Evolutionary conservation across 2,113 vertebrate species (phyloP).

Genomic region (Corythornis vintsioides): DNA sequence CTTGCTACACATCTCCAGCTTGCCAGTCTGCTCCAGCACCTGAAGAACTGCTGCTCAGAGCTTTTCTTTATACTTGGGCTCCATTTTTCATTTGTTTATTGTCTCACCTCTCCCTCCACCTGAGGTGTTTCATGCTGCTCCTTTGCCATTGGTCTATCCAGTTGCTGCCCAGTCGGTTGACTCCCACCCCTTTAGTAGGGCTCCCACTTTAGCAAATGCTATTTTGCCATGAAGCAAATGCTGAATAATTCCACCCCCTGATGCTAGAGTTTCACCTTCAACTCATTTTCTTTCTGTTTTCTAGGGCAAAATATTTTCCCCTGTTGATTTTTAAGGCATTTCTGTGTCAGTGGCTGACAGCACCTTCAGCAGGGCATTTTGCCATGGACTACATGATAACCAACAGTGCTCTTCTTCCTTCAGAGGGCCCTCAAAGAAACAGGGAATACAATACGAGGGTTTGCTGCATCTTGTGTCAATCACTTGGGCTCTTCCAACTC

Average conservation of each 20-base stretch:
- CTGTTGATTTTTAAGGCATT: not conserved
- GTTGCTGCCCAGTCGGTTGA: not conserved
- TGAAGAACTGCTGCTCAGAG: not conserved
- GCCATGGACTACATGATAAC: not conserved
- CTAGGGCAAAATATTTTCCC: not conserved
- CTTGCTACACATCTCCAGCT: not conserved
- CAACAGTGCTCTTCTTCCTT: not conserved
- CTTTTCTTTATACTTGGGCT: not conserved
- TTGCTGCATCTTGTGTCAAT: not conserved
- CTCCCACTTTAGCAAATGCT: not conserved
- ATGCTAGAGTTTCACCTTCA: not conserved
- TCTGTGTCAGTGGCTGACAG: not conserved
- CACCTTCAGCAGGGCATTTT: not conserved
- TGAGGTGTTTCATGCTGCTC: not conserved
- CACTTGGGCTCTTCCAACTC: not conserved
- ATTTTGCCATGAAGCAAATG: not conserved
- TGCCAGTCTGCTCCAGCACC: not conserved
- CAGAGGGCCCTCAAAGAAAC: not conserved
- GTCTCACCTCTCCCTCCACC: not conserved
- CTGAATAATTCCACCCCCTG: not conserved
- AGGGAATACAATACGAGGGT: not conserved
- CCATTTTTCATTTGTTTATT: not conserved
- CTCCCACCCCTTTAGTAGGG: not conserved
- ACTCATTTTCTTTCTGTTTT: not conserved
- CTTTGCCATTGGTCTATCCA: not conserved